Percentiles rank a stretch among this genome's conserved stretches.
Evolutionary conservation across 2,113 vertebrate genomes (phyloP).

Genomic region (Poeciliopsis turrubarensis): DNA sequence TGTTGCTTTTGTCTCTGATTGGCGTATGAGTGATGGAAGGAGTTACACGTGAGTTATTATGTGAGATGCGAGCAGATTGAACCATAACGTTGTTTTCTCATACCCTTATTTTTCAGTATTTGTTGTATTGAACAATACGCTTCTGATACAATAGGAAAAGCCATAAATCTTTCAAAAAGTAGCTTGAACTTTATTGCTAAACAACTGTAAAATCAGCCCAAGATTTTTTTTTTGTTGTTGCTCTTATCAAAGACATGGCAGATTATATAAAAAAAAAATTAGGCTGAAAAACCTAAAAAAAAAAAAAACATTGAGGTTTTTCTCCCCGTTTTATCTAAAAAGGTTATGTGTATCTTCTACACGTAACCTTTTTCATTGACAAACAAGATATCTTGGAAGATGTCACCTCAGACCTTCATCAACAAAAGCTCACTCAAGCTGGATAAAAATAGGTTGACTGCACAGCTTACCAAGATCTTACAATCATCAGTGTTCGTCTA

Average conservation of each 20-base stretch:
- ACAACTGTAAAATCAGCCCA: neutral
- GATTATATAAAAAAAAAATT: neutral
- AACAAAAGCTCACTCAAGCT: neutral
- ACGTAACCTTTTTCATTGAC: neutral
- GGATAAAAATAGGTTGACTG: neutral
- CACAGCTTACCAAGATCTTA: neutral
- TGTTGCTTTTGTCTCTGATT: slow-evolving; percentile 6
- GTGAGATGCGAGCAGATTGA: slow-evolving; percentile 17
- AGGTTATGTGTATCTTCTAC: neutral
- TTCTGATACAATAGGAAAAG: neutral
- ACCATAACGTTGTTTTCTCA: slow-evolving; percentile 1
- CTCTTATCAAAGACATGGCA: neutral
- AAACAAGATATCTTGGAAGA: neutral
- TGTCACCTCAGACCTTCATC: neutral
- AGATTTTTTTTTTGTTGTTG: too few relatives aligned
- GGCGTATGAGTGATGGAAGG: neutral
- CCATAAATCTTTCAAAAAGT: neutral
- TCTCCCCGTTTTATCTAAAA: too few relatives aligned
- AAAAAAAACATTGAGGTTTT: neutral
- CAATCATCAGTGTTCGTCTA: neutral
- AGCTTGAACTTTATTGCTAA: neutral
- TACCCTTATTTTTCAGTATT: slow-evolving; percentile 8
- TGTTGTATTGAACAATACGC: neutral
- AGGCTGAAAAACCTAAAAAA: neutral
- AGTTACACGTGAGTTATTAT: neutral